A percentile compares a stretch with the other conserved stretches of the same genome.
Evolutionary conservation across 1,140 invertebrate genomes (phyloP).

Genomic region (Drosophila tristis): DNA sequence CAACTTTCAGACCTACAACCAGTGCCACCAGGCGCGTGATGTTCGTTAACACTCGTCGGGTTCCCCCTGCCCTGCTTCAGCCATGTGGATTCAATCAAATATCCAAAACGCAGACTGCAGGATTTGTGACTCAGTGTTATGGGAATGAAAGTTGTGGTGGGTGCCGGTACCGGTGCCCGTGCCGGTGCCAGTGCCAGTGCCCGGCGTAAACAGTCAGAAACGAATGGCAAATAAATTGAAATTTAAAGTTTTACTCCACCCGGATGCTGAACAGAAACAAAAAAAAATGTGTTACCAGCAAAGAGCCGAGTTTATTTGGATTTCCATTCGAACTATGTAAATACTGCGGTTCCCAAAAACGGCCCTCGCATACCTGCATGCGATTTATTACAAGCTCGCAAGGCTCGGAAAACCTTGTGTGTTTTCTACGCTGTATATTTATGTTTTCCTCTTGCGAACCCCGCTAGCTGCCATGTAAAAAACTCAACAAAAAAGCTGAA

Average conservation of each 20-base stretch:
- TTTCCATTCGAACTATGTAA: constrained; percentile 21
- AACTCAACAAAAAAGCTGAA: constrained; percentile 18
- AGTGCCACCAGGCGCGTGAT: constrained; percentile 10
- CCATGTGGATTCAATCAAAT: constrained; percentile 6
- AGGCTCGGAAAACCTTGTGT: constrained; percentile 35
- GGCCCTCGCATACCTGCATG: background rate
- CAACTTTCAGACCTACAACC: constrained; percentile 20
- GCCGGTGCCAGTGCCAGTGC: background rate
- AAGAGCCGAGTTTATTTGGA: constrained; percentile 21
- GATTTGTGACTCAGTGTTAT: constrained; percentile 16
- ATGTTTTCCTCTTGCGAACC: constrained; percentile 41
- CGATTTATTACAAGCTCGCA: background rate
- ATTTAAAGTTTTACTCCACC: background rate
- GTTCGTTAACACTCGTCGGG: constrained; percentile 7
- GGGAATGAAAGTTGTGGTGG: background rate
- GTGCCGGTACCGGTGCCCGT: too few species aligned
- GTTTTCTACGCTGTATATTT: constrained; percentile 27
- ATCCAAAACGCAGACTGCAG: background rate
- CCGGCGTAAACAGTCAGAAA: constrained; percentile 11
- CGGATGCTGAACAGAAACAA: constrained; percentile 47
- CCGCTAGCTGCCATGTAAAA: constrained; percentile 31
- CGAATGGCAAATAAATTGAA: constrained; percentile 6
- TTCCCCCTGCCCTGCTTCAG: background rate
- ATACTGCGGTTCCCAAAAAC: constrained; percentile 14
- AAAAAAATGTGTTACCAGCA: constrained; percentile 2